Conservation (phyloP, 1,140 invertebrate genomes). For the Drosophila pachea region DNA sequence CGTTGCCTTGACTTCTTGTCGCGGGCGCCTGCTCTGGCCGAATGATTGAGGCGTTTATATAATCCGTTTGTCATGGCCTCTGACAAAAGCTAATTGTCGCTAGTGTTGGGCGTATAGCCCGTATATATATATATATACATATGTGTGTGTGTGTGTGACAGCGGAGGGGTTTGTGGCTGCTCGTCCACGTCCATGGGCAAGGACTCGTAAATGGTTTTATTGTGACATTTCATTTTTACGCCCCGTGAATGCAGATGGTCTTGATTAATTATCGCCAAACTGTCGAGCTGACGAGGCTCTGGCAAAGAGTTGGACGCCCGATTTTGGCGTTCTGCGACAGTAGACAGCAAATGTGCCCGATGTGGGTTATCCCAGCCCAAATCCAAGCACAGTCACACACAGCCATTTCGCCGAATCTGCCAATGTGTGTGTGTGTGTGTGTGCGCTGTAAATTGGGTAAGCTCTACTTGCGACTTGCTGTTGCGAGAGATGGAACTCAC, state of each 20-base stretch:
- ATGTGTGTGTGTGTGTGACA: slow-evolving; percentile 10
- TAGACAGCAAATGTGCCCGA: slow-evolving; percentile 30
- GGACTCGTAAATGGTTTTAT: slow-evolving; percentile 62
- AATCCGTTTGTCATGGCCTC: slow-evolving; percentile 62
- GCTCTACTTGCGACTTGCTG: slow-evolving; percentile 46
- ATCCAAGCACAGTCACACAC: slow-evolving; percentile 2
- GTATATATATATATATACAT: too few relatives aligned
- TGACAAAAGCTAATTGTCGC: slow-evolving; percentile 62
- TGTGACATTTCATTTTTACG: slow-evolving; percentile 67
- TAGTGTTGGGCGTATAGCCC: slow-evolving; percentile 16
- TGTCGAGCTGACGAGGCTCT: slow-evolving; percentile 43
- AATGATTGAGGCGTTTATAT: slow-evolving; percentile 63
- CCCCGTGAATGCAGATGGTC: slow-evolving; percentile 60
- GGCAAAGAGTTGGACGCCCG: slow-evolving; percentile 47
- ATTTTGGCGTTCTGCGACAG: slow-evolving; percentile 45
- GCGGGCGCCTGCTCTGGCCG: slow-evolving; percentile 30
- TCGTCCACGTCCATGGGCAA: slow-evolving; percentile 16
- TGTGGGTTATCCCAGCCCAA: slow-evolving; percentile 7
- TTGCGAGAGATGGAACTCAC: slow-evolving; percentile 19
- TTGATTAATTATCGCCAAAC: slow-evolving; percentile 60
- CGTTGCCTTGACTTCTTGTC: slow-evolving; percentile 33
- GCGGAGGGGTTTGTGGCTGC: neutral
- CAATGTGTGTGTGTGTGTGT: neutral
- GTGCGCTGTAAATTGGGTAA: slow-evolving; percentile 18
- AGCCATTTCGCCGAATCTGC: neutral